Base-by-base conservation (phyloP, 1,140 invertebrate genomes). In the Drosophila repletoides region DNA sequence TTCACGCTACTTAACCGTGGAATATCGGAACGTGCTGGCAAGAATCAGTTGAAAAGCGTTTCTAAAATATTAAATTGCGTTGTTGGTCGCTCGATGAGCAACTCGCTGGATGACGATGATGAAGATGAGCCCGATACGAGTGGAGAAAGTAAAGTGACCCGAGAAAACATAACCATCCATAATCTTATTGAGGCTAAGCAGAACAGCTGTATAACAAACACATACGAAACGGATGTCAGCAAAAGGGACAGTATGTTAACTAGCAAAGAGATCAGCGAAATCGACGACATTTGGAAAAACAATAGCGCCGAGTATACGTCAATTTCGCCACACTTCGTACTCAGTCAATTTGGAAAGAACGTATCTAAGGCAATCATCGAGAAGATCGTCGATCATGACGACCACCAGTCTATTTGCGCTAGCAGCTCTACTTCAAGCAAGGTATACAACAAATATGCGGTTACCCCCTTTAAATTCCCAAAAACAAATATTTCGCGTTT, bases 271-370 rank as follows among this genome's bases (percentile, higher is more conserved):
- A 33, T 17, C 6, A 46, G 22, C 17, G 72, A 72, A 7, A 88
- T 89, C 4, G 83, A 86, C 5, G 76, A 89, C 51, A 83, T 88
- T 40, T 89, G 88, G 83, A 84, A 84, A 14, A 76, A 71, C 53
- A 81, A 86, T 43, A 81, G 72, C 29, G 74, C 66, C 5, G 83
- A 88, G 40, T 88, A 81, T 38, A 74, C 77, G 31, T 65, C 88
- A 1, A 64, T 76, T 21, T 87, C 88, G 5, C 88, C 88, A 1
- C 72, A 75, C 40, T 81, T 74, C 43, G 60, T 80, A 6, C 55
- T 81, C 1, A 80, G 69, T 34, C 84, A 83, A 43, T 88, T 87
- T 46, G 84, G 74, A 4, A 88, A 83, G 36, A 68, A 76, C 19
- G 63, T 72, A 12, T 55, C 83, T 3, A 88, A 83, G 41, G 59